phyloP scores from a whole-genome alignment of 2,888 invertebrate species.

The Ametastegia equiseti region DNA sequence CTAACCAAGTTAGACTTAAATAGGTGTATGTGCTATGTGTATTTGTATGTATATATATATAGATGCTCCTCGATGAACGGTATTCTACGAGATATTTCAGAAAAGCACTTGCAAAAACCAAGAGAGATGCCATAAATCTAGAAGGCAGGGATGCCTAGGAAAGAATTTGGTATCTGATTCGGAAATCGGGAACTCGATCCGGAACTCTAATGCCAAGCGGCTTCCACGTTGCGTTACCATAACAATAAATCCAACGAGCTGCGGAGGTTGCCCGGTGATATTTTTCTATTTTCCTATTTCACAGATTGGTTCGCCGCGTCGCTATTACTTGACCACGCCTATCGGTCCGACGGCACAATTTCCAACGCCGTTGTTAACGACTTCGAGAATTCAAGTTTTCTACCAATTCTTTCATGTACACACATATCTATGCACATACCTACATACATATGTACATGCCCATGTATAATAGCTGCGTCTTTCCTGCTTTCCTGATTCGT shows the following conservation, averaged over 20 bases:
- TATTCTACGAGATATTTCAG: slow-evolving; percentile 32
- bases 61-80: slow-evolving; percentile 7
- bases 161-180: slow-evolving; percentile 65
- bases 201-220: slow-evolving; percentile 65
- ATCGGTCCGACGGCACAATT: slow-evolving; percentile 47
- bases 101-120: slow-evolving; percentile 33
- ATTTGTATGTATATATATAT: not conserved
- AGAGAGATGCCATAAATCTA: slow-evolving; percentile 55
- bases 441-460: no score
- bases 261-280: slow-evolving; percentile 58
- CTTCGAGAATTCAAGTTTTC: slow-evolving; percentile 30
- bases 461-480: no score
- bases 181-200: slow-evolving; percentile 66
- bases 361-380: slow-evolving; percentile 35
- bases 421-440: not conserved
- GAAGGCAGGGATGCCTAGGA: slow-evolving; percentile 53
- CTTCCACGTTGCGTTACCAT: slow-evolving; percentile 68
- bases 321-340: slow-evolving; percentile 48
- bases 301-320: slow-evolving; percentile 60
- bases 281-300: slow-evolving; percentile 57
- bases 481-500: not conserved
- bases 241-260: slow-evolving; percentile 65
- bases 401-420: not conserved
- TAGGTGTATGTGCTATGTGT: not conserved
- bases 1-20: not conserved